These are phyloP conservation scores for Naja naja DNA, from an alignment of 2,113 vertebrate species.

Conservation along the genomic window DNA sequence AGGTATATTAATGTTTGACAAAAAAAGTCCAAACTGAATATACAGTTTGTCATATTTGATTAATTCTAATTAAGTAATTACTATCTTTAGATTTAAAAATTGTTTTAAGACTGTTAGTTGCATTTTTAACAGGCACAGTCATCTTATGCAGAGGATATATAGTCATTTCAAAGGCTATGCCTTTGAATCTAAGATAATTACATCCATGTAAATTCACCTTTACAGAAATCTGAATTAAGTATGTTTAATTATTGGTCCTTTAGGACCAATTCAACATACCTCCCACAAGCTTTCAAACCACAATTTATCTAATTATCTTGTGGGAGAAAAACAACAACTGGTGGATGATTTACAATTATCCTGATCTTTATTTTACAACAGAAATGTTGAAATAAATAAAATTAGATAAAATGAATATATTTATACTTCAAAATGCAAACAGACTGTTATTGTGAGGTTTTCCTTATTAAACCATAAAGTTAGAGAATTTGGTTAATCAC, in stretches of 20 bases:
- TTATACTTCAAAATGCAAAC: not conserved
- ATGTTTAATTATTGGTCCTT: not conserved
- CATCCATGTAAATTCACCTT: not conserved
- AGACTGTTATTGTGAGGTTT: not conserved
- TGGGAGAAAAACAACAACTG: not conserved
- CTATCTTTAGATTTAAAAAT: not conserved
- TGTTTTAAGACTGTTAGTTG: not conserved
- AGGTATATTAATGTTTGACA: not conserved
- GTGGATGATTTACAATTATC: not conserved
- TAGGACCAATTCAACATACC: not conserved
- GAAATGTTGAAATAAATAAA: not conserved
- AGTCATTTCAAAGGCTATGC: not conserved
- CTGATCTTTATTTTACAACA: not conserved
- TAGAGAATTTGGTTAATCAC: not conserved
- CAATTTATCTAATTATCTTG: not conserved
- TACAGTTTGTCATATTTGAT: not conserved
- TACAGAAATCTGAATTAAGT: not conserved
- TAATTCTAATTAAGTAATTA: not conserved
- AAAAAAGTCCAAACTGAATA: not conserved
- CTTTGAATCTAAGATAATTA: not conserved
- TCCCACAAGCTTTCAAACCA: not conserved
- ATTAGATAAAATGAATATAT: not conserved
- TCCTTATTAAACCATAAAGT: not conserved
- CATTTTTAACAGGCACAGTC: not conserved
- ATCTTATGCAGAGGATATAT: not conserved